Evolutionary conservation across 2,113 vertebrate genomes (phyloP).

Genomic region (Hirundichthys speculiger): DNA sequence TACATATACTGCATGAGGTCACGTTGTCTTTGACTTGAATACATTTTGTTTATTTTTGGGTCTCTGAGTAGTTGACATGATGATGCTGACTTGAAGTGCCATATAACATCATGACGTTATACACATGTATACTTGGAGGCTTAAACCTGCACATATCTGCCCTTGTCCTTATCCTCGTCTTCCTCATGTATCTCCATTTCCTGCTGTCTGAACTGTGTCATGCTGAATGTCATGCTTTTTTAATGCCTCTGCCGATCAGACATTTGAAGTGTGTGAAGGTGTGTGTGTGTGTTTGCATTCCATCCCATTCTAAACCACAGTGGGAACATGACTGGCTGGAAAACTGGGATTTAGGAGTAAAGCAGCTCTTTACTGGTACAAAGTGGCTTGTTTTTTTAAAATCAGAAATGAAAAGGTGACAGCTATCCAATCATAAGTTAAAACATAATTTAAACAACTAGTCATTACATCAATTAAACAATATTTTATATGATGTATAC

Average conservation of each 20-base stretch:
- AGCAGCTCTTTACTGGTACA: too few species aligned
- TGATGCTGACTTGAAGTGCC: background rate
- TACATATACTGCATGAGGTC: conserved; percentile 5
- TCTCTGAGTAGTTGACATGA: background rate
- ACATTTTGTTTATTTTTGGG: conserved; percentile 22
- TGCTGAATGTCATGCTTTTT: background rate
- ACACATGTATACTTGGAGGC: conserved; percentile 1
- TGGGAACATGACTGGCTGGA: too few species aligned
- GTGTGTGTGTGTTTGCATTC: too few species aligned
- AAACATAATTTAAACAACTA: too few species aligned
- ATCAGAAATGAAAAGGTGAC: too few species aligned
- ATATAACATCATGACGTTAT: conserved; percentile 1
- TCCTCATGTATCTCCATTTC: background rate
- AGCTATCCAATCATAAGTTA: too few species aligned
- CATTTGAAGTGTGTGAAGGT: background rate
- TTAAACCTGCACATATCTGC: background rate
- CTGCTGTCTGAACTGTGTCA: background rate
- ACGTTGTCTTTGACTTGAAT: conserved; percentile 17
- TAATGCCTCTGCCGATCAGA: conserved; percentile 7
- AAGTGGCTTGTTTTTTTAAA: too few species aligned
- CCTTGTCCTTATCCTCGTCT: background rate
- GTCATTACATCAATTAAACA: too few species aligned
- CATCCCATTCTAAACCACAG: too few species aligned
- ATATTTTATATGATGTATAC: too few species aligned
- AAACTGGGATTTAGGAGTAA: too few species aligned